These are phyloP conservation scores for Acrocera orbiculus DNA, from an alignment of 2,888 invertebrate genomes.

Conservation along the genomic window DNA sequence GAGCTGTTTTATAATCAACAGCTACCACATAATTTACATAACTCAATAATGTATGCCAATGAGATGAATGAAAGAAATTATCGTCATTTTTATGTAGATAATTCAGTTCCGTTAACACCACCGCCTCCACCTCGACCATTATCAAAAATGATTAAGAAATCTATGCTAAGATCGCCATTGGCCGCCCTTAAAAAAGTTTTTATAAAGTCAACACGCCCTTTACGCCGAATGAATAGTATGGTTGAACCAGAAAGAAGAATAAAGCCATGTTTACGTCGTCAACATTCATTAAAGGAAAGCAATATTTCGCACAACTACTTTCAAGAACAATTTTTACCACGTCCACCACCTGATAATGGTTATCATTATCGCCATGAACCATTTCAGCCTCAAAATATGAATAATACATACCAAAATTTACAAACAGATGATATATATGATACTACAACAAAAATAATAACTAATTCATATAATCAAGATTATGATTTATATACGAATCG, in stretches of 20 bases:
- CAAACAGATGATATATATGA: constrained; percentile 29
- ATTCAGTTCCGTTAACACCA: constrained; percentile 5
- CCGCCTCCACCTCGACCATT: constrained; percentile 22
- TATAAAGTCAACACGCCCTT: constrained; percentile 26
- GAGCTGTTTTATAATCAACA: constrained; percentile 22
- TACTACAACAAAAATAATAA: constrained; percentile 23
- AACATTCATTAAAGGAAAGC: constrained; percentile 30
- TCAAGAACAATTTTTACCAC: constrained; percentile 7
- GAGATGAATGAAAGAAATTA: constrained; percentile 9
- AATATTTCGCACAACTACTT: constrained; percentile 17
- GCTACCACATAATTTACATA: constrained; percentile 11
- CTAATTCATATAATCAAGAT: constrained; percentile 14
- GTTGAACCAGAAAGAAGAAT: constrained; percentile 25
- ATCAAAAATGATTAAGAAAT: constrained; percentile 28
- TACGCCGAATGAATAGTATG: constrained; percentile 31
- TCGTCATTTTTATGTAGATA: constrained; percentile 9
- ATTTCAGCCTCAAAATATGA: constrained; percentile 19
- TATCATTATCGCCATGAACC: constrained; percentile 9
- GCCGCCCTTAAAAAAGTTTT: constrained; percentile 28
- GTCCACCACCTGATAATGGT: constrained; percentile 13
- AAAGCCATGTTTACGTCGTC: constrained; percentile 22
- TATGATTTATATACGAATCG: constrained; percentile 30
- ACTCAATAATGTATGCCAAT: constrained; percentile 6
- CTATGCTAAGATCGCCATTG: constrained; percentile 27
- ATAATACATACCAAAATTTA: constrained; percentile 28